phyloP scores from a whole-genome alignment of 2,113 vertebrate species.

The Semicossyphus pulcher region DNA sequence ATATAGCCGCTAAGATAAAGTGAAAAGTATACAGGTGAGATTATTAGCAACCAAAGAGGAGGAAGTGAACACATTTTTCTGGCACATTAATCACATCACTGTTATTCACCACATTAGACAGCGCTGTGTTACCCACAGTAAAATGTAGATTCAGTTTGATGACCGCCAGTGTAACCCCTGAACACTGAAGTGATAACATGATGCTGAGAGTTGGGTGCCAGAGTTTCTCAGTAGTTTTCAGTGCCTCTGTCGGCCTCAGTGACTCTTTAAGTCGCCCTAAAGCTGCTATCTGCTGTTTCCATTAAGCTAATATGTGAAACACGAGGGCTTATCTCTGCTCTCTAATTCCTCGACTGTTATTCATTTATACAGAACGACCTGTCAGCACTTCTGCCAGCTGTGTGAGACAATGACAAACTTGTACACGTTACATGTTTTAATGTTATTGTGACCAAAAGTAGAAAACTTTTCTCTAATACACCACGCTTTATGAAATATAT shows the following conservation, averaged over 20 bases:
- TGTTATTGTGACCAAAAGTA: no score
- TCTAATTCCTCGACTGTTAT: constrained; percentile 53
- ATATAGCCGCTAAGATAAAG: background rate
- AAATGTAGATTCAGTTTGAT: background rate
- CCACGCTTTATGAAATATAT: no score
- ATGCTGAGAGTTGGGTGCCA: constrained; percentile 1
- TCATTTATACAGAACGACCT: constrained; percentile 57
- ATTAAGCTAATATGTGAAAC: constrained; percentile 63
- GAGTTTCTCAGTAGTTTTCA: constrained; percentile 18
- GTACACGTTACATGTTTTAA: no score
- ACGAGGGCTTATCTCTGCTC: constrained; percentile 43
- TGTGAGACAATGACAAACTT: background rate
- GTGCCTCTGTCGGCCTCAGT: constrained; percentile 35
- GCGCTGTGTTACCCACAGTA: background rate
- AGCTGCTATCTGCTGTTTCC: constrained; percentile 57
- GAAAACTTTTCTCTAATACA: no score
- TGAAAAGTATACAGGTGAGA: background rate
- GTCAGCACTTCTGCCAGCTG: constrained; percentile 50
- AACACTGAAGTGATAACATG: constrained; percentile 20
- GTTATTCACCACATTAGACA: constrained; percentile 34
- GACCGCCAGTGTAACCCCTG: background rate
- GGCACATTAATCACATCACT: constrained; percentile 9
- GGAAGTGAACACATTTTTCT: constrained; percentile 25
- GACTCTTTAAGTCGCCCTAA: constrained; percentile 37
- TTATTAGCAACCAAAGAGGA: background rate